Base-by-base conservation (phyloP, 2,888 invertebrate species). In the Leucoptera coffeella region DNA sequence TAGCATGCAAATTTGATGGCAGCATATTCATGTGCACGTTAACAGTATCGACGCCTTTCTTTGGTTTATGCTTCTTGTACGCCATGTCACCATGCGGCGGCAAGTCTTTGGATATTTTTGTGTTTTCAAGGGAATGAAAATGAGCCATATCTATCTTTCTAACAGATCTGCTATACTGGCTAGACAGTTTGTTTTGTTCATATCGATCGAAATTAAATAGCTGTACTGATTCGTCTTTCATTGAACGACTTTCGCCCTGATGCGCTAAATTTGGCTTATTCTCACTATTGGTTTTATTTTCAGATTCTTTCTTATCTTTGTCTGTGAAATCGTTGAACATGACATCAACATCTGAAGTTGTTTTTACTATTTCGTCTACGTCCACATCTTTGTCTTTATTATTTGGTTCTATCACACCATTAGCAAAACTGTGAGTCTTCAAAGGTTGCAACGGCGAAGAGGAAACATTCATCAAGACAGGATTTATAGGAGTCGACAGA, bases 171-270 rank as follows among this genome's bases (percentile, higher is more conserved):
- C 45, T 43, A 35, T 45, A 59, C 32, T 64, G 56, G 38, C 40
- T 47, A 30, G 47, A 39, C 22, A 56, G 38, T 43, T 65, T 67
- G 29, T 45, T 62, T 39, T 67, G 67, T 43, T 72, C 72, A 31
- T 72, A 72, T n/a, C 59, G 55, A 42, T 72, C 72, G 28, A 72
- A 72, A 37, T 72, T 72, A 38, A 72, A 72, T 46, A 72, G 61
- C 50, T 72, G 67, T 12, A 72, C 56, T 21, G 60, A 58, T 26
- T 64, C 43, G 31, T 45, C 54, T 37, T 60, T 57, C 10, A 47
- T 50, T 7, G 56, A 45, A 10, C 48, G 45, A 13, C 39, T 29
- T 20, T 34, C 38, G 6, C 6, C 9, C 9, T 17, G 6, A 9
- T 17, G 6, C 6, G 17, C 9, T 7, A 7, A 6, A 6, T 9